Evolutionary conservation across 2,113 vertebrate genomes (phyloP).

Genomic region (Entomyzon cyanotis): DNA sequence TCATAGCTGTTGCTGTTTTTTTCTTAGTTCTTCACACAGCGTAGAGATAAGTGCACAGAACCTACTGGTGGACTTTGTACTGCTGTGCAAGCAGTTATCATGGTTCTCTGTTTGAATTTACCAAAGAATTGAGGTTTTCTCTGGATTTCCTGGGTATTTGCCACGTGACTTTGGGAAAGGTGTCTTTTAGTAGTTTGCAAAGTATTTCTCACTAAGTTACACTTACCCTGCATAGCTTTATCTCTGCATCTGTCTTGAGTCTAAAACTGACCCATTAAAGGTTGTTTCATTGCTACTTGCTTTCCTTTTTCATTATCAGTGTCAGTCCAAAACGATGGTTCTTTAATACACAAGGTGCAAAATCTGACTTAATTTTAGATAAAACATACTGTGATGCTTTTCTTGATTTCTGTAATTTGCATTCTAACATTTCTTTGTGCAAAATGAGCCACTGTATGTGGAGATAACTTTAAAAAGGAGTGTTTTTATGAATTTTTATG

Average conservation of each 20-base stretch:
- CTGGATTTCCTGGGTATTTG: neutral
- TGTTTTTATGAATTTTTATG: neutral
- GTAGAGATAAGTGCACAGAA: neutral
- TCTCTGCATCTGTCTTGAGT: neutral
- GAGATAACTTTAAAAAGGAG: neutral
- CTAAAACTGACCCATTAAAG: neutral
- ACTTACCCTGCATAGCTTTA: neutral
- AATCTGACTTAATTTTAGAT: neutral
- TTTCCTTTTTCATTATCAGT: neutral
- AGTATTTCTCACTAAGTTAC: neutral
- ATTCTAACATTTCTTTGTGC: neutral
- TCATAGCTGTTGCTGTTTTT: neutral
- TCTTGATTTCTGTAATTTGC: neutral
- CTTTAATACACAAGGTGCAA: neutral
- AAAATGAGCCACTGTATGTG: neutral
- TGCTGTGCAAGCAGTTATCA: neutral
- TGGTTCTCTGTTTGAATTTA: neutral
- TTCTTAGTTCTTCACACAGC: neutral
- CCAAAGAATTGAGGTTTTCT: neutral
- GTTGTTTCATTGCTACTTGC: neutral
- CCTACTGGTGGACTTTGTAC: neutral
- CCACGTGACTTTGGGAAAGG: neutral
- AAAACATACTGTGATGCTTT: neutral
- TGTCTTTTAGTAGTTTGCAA: neutral
- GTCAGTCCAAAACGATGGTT: neutral